A percentile compares a stretch with the other conserved stretches of the same genome.
Conservation (phyloP, 2,888 invertebrate genomes). For the Cephus runcator region DNA sequence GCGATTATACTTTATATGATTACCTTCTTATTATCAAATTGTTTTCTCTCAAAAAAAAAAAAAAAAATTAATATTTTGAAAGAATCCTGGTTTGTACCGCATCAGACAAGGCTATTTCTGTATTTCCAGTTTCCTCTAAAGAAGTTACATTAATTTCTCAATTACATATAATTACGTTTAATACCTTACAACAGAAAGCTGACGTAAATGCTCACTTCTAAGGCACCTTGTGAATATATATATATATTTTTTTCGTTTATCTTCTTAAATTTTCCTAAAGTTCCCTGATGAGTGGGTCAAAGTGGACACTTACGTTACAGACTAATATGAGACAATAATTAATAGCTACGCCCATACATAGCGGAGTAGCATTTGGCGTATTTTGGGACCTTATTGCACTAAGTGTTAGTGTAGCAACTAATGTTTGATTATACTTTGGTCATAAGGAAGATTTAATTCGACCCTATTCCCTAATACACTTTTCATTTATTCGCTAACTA, state of each 20-base stretch:
- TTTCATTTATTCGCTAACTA: neutral
- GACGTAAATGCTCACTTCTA: neutral
- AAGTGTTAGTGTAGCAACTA: neutral
- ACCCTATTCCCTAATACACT: neutral
- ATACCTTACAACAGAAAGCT: neutral
- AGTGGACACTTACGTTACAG: neutral
- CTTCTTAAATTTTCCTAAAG: neutral
- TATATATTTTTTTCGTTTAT: neutral
- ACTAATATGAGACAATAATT: neutral
- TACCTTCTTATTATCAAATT: neutral
- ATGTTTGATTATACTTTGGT: neutral
- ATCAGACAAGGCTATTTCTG: neutral
- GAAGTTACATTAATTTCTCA: neutral
- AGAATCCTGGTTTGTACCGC: neutral
- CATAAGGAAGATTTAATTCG: neutral
- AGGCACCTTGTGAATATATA: neutral
- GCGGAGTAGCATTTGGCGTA: neutral
- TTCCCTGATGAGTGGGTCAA: neutral
- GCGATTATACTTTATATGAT: neutral
- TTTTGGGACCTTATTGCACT: neutral
- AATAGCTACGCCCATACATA: neutral
- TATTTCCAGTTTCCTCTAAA: neutral
- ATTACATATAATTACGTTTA: neutral
- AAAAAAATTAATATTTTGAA: neutral
- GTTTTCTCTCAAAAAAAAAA: neutral